Base-by-base conservation (phyloP, 2,888 invertebrate species). In the Crossocerus cetratus region DNA sequence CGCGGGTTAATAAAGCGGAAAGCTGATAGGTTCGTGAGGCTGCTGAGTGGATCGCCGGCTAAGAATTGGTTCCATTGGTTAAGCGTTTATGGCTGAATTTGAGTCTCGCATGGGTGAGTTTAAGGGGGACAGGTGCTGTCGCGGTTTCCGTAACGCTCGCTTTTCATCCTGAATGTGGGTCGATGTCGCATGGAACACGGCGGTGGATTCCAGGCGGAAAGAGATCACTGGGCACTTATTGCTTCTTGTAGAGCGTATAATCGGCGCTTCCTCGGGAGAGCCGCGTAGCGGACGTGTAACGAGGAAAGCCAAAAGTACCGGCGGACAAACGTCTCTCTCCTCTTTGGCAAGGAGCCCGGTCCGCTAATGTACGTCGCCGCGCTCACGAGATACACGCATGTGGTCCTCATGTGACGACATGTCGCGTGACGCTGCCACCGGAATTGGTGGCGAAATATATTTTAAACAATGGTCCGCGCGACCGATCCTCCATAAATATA, bases 331-430 rank as follows among this genome's bases (percentile, higher is more conserved):
- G 57, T 5, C 44, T 13, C 32, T 58, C 44, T 63, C 21, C 18
- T 42, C 23, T 65, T 69, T 62, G 69, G 72, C 65, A 69, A 53
- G 59, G 63, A 32, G 45, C 61, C 72, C 69, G 49, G 60, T 3
- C 20, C 59, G 49, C 45, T 32, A 58, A 69, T 65, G 62, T 59
- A 72, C 57, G 45, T 44, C 23, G 42, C 20, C 21, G 65, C 54
- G 43, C 45, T 23, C 49, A 65, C 68, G 49, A 54, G 49, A 44
- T 56, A 59, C 57, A 22, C 63, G 63, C 42, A 60, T 21, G 45
- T 59, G 18, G 42, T 16, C 59, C 14, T 62, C 71, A 55, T 54
- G 62, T 68, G 68, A 54, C 71, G 58, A 11, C 43, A 23, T 55
- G 61, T 18, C 70, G 45, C 55, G 67, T 43, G 71, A 67, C 67